A percentile compares a stretch with the other conserved stretches of the same genome.
These are phyloP conservation scores for Podabrus alpinus DNA, from an alignment of 2,888 invertebrate genomes.

Conservation along the genomic window DNA sequence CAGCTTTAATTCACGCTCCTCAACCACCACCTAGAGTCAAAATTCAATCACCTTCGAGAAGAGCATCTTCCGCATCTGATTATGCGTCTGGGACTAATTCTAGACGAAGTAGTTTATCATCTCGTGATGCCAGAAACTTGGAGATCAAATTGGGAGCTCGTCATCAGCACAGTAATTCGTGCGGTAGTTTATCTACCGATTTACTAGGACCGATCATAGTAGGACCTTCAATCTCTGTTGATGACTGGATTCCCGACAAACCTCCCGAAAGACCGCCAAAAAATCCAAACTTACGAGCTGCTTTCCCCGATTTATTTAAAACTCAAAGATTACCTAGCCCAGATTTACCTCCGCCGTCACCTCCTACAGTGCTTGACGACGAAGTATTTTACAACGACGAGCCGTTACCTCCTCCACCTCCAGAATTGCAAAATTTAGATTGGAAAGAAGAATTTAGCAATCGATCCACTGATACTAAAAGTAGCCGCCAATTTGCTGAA, in stretches of 20 bases:
- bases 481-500: constrained; percentile 45
- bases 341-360: constrained; percentile 66
- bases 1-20: constrained; percentile 39
- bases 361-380: constrained; percentile 63
- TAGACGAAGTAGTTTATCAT: constrained; percentile 53
- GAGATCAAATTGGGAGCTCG: constrained; percentile 49
- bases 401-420: constrained; percentile 69
- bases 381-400: constrained; percentile 66
- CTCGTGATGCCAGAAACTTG: constrained; percentile 46
- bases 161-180: constrained; percentile 64
- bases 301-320: constrained; percentile 55
- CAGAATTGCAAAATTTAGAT: constrained; percentile 54
- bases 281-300: constrained; percentile 67
- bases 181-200: constrained; percentile 63
- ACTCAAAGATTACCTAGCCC: constrained; percentile 63
- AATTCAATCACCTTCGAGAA: constrained; percentile 57
- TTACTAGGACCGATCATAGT: constrained; percentile 65
- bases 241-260: constrained; percentile 73
- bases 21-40: constrained; percentile 55
- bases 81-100: constrained; percentile 60
- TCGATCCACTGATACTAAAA: constrained; percentile 42
- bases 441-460: constrained; percentile 48
- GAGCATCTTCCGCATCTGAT: constrained; percentile 72
- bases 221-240: constrained; percentile 66
- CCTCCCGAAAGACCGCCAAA: constrained; percentile 81